Conservation (phyloP, 2,113 vertebrate species). For the Corydoras sp. region DNA sequence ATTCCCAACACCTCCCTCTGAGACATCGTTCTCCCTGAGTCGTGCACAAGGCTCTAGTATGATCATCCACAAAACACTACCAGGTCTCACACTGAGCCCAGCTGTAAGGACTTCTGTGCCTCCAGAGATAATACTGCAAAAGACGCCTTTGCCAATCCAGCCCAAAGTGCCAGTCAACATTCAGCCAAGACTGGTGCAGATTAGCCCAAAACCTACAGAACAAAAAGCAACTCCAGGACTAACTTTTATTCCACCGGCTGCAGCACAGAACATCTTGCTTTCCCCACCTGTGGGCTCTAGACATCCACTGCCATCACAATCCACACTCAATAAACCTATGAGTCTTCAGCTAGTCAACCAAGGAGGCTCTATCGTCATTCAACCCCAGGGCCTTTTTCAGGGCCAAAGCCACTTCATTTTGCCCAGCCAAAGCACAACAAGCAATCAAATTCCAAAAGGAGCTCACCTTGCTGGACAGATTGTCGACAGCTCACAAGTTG, state of each 20-base stretch:
- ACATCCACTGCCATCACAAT: constrained; percentile 43
- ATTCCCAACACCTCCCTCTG: constrained; percentile 62
- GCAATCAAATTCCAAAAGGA: constrained; percentile 48
- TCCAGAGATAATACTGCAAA: constrained; percentile 59
- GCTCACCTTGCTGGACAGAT: constrained; percentile 56
- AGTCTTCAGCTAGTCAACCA: constrained; percentile 71
- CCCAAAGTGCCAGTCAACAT: constrained; percentile 72
- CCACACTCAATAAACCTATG: constrained; percentile 60
- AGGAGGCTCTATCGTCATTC: constrained; percentile 69
- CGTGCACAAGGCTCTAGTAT: constrained; percentile 63
- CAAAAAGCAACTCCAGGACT: constrained; percentile 62
- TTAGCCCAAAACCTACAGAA: constrained; percentile 67
- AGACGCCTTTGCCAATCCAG: constrained; percentile 63
- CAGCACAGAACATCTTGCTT: constrained; percentile 63
- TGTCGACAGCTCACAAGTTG: constrained; percentile 64
- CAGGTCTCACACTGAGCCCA: constrained; percentile 52
- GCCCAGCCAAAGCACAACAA: constrained; percentile 58
- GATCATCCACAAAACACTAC: constrained; percentile 63
- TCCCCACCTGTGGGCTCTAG: constrained; percentile 43
- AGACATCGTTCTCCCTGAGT: constrained; percentile 63
- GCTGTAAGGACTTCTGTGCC: constrained; percentile 51
- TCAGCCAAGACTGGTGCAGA: constrained; percentile 69
- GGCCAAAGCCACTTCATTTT: constrained; percentile 69
- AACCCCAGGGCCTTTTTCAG: constrained; percentile 70
- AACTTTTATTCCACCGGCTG: constrained; percentile 59